Evolutionary conservation across 2,113 vertebrate genomes (phyloP), one percentile per base, ranked within the genome.

Genomic region (Calcarius ornatus): DNA sequence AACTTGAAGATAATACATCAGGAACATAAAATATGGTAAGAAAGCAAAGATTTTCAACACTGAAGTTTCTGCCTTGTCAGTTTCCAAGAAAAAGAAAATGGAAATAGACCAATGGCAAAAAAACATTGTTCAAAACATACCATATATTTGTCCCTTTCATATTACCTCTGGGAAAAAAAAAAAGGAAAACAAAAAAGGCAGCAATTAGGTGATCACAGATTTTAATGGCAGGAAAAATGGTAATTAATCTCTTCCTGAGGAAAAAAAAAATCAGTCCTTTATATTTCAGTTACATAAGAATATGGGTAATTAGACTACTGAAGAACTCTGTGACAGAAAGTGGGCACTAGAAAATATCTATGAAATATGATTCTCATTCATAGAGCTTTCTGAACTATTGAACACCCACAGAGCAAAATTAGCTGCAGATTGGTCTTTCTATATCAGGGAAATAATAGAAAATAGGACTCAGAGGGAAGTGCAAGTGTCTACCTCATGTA

Each of bases 361-460:
- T 90, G 77, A 95, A 90, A 85, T 81, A 87, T 69, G 48, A 87
- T 92, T 94, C 87, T 87, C 94, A 95, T 95, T 94, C 96, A 96
- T 43, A 87, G 90, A 92, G 81, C 81, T 84, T 88, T 94, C 64
- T 71, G 48, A 94, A 78, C 88, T 85, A 50, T 69, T 82, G 93
- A 82, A 95, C 88, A 93, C 90, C 82, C 86, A 94, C 92, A 64
- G 90, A 94, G 86, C 42, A 93, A 97, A 96, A 95, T 95, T 84
- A 94, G 69, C 82, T 81, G 76, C 77, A 83, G 90, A 94, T 83
- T 81, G 90, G 82, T 92, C 88, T 83, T 92, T 92, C 76, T 75
- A 15, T 71, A 84, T 83, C 31, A 71, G 15, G 31, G 80, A 88
- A 94, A 92, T 90, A 92, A 96, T 47, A 94, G 95, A 95, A 93